These are phyloP conservation scores for Celastrina argiolus DNA, from an alignment of 2,888 invertebrate genomes.

Conservation along the genomic window DNA sequence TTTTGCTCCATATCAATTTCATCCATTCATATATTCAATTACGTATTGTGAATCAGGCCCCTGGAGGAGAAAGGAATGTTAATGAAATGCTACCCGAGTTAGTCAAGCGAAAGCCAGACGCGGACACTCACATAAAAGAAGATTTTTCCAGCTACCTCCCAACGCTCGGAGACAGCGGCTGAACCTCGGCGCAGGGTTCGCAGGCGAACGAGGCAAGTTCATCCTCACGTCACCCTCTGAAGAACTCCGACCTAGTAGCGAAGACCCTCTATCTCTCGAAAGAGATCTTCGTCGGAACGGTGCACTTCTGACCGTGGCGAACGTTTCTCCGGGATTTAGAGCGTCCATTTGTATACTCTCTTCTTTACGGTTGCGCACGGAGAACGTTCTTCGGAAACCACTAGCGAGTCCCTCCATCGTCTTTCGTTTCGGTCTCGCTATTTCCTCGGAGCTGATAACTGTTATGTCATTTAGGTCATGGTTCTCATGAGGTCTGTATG, in stretches of 20 bases:
- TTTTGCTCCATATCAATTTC: too few relatives aligned
- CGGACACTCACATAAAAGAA: conserved; percentile 84
- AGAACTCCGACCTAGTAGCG: conserved; percentile 80
- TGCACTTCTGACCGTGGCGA: conserved; percentile 66
- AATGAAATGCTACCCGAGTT: conserved; percentile 32
- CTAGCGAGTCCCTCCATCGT: conserved; percentile 67
- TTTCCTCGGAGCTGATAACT: conserved; percentile 69
- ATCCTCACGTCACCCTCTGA: conserved; percentile 83
- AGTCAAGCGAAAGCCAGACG: conserved; percentile 43
- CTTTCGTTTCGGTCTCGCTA: conserved; percentile 58
- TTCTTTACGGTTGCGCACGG: conserved; percentile 59
- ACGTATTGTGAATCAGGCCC: neutral
- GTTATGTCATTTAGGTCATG: conserved; percentile 67
- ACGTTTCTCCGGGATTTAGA: conserved; percentile 60
- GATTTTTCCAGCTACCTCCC: conserved; percentile 89
- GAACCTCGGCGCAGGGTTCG: conserved; percentile 68
- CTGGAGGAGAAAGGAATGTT: conserved; percentile 23
- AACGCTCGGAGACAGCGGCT: conserved; percentile 86
- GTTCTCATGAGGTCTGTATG: conserved; percentile 49
- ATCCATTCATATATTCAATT: too few relatives aligned
- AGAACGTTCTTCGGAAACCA: conserved; percentile 67
- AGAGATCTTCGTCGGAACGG: conserved; percentile 69
- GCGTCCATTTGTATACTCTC: conserved; percentile 68
- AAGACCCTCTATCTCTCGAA: conserved; percentile 70
- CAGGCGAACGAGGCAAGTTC: conserved; percentile 57